These are phyloP conservation scores for Mellivora capensis DNA, from an alignment of 2,113 vertebrate genomes.

Conservation along the genomic window DNA sequence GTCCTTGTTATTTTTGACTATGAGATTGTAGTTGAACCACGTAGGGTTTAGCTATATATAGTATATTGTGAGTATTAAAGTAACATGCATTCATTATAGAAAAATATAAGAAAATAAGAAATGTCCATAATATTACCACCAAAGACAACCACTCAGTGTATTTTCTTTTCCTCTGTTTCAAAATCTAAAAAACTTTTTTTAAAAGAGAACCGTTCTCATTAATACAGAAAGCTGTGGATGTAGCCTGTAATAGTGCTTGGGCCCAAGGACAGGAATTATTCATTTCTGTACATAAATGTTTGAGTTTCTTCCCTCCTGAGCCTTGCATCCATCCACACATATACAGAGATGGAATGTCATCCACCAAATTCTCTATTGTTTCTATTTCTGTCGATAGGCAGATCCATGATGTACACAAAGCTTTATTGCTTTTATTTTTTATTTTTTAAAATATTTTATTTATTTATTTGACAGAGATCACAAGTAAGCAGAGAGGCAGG, in stretches of 20 bases:
- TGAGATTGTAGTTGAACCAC: background rate
- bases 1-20: background rate
- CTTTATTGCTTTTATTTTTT: background rate
- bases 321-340: accelerated
- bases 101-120: background rate
- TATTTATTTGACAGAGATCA: too few relatives aligned
- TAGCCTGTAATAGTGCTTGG: background rate
- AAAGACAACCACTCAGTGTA: background rate
- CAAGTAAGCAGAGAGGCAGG: too few relatives aligned
- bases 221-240: background rate
- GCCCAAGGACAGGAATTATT: background rate
- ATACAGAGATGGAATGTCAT: background rate
- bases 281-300: background rate
- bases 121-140: background rate
- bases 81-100: background rate
- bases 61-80: background rate
- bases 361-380: background rate
- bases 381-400: background rate
- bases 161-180: background rate
- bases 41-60: background rate
- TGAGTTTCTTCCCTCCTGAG: background rate
- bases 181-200: background rate
- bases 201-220: background rate
- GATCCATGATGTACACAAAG: background rate
- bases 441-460: too few relatives aligned